These are phyloP conservation scores for Mustela nigripes DNA, from an alignment of 2,113 vertebrate genomes.

Conservation along the genomic window DNA sequence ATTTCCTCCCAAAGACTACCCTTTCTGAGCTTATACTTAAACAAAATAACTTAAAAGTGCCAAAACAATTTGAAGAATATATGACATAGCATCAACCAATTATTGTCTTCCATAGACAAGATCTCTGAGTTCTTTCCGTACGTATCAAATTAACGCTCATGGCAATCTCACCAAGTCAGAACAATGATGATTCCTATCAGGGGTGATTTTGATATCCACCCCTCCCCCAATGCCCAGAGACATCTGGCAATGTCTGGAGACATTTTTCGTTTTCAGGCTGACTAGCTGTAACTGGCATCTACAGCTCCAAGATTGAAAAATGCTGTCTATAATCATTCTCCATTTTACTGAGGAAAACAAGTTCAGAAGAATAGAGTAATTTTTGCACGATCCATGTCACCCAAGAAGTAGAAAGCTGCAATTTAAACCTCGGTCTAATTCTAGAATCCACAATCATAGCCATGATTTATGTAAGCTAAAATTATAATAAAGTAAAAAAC, in stretches of 20 bases:
- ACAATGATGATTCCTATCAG: neutral
- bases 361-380: neutral
- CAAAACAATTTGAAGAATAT: neutral
- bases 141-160: neutral
- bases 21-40: neutral
- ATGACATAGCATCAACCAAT: neutral
- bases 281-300: neutral
- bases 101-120: neutral
- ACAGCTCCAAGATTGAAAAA: neutral
- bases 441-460: neutral
- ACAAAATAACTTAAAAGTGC: neutral
- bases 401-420: neutral
- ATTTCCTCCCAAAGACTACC: neutral
- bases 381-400: neutral
- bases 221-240: neutral
- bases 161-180: neutral
- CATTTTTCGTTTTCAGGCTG: neutral
- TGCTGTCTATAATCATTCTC: neutral
- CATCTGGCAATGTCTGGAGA: neutral
- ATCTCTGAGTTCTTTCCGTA: neutral
- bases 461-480: neutral
- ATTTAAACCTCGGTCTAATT: neutral
- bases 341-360: slow-evolving; percentile 6
- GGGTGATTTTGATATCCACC: neutral
- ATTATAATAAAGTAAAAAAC: neutral